Conservation (phyloP, 1,140 invertebrate species). For the Psilanteris sp. region DNA sequence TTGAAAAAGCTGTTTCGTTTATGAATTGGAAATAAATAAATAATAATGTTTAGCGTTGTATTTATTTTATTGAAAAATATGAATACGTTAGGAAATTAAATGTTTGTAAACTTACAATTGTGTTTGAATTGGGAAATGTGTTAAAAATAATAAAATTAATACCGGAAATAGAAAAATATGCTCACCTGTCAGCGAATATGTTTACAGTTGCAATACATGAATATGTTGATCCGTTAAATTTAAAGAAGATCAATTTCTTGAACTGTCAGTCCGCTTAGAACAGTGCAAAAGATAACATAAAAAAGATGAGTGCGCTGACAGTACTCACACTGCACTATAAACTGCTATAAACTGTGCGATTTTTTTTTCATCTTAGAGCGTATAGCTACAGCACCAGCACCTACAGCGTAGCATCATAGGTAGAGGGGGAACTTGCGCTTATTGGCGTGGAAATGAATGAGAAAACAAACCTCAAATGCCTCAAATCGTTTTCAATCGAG, state of each 20-base stretch:
- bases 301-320: constrained; percentile 19
- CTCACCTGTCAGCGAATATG: constrained; percentile 1
- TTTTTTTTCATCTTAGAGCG: constrained; percentile 6
- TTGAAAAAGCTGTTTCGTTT: no score
- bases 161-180: background rate
- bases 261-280: background rate
- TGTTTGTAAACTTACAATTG: no score
- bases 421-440: constrained; percentile 3
- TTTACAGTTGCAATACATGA: constrained; percentile 3
- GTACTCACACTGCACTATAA: constrained; percentile 23
- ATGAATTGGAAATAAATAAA: no score
- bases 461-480: background rate
- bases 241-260: background rate
- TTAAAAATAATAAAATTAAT: background rate
- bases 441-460: constrained; percentile 7
- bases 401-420: background rate
- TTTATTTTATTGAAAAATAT: no score
- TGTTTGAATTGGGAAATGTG: no score
- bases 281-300: constrained; percentile 2
- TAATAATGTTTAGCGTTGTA: no score
- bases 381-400: no score
- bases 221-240: background rate
- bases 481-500: constrained; percentile 2
- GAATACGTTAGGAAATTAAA: no score
- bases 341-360: constrained; percentile 6